phyloP scores from a whole-genome alignment of 2,888 invertebrate genomes.

The Leptarthrus brevirostris region DNA sequence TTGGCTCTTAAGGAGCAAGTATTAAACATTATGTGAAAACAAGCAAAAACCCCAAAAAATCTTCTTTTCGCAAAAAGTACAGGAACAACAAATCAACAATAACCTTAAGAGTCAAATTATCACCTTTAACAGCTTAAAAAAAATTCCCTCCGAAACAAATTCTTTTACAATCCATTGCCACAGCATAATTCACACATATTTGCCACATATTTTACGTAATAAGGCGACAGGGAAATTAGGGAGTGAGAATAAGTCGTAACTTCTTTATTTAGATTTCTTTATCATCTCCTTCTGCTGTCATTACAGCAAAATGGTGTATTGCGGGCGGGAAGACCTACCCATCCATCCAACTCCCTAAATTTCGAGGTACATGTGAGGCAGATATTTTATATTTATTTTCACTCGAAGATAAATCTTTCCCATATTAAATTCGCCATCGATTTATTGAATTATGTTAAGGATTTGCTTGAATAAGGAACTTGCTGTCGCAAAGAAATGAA shows the following conservation, averaged over 20 bases:
- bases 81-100: too few relatives aligned
- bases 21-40: too few relatives aligned
- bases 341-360: background rate
- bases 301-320: background rate
- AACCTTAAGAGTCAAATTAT: too few relatives aligned
- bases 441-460: conserved; percentile 43
- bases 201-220: conserved; percentile 34
- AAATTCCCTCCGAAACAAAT: background rate
- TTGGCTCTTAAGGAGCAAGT: too few relatives aligned
- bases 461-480: conserved; percentile 25
- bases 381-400: background rate
- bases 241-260: conserved; percentile 37
- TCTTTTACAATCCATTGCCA: conserved; percentile 17
- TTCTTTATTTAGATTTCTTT: conserved; percentile 34
- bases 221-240: conserved; percentile 13
- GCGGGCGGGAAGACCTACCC: too few relatives aligned
- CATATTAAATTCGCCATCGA: conserved; percentile 14
- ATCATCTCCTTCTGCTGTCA: background rate
- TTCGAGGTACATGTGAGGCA: background rate
- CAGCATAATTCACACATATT: conserved; percentile 33
- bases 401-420: background rate
- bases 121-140: conserved; percentile 9
- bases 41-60: too few relatives aligned
- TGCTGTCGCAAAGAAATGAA: too few relatives aligned
- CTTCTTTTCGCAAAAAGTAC: too few relatives aligned